phyloP scores from a whole-genome alignment of 2,113 vertebrate genomes.

The Muscicapa adusta region DNA sequence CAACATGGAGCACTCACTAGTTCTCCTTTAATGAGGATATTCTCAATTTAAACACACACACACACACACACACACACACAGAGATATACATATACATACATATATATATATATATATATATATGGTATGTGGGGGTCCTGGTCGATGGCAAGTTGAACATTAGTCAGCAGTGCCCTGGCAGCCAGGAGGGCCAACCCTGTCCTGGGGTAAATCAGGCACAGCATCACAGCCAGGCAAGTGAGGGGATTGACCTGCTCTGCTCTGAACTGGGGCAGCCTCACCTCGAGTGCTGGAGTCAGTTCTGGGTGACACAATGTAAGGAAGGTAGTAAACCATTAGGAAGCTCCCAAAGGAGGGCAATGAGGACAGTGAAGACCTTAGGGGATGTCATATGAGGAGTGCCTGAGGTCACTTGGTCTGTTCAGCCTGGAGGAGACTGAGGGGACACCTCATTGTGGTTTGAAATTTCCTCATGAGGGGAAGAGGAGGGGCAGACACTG shows the following conservation, averaged over 20 bases:
- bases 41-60: not conserved
- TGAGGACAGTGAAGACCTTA: not conserved
- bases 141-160: fast-evolving
- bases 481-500: not conserved
- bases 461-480: not conserved
- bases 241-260: not conserved
- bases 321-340: not conserved
- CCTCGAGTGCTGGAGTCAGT: fast-evolving
- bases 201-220: not conserved
- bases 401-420: not conserved
- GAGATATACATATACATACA: fast-evolving
- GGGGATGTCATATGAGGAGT: not conserved
- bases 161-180: not conserved
- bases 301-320: not conserved
- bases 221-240: fast-evolving
- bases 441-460: not conserved
- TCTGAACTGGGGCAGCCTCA: fast-evolving
- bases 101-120: no score
- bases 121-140: fast-evolving
- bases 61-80: not conserved
- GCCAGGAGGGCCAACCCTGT: fast-evolving
- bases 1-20: not conserved
- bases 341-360: not conserved
- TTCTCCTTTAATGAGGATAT: not conserved
- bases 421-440: not conserved